Percentiles rank a stretch among this genome's conserved stretches.
These are phyloP conservation scores for Trachythela sp. DNA, from an alignment of 64 coral and sea anemone species.

Conservation along the genomic window DNA sequence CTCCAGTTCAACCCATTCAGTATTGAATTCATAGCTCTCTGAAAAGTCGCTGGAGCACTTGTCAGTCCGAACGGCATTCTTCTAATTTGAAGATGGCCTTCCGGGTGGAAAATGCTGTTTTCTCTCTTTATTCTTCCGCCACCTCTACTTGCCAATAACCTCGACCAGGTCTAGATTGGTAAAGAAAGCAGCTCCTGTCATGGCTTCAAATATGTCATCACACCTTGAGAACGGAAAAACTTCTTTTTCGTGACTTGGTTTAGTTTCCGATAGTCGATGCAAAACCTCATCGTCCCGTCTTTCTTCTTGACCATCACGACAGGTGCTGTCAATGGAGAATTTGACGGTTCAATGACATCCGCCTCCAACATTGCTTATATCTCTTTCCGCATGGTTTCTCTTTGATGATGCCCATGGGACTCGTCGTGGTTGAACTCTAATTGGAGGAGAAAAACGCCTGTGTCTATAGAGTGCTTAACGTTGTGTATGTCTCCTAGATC, in stretches of 20 bases:
- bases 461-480: constrained; percentile 27
- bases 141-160: constrained; percentile 23
- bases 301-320: constrained; percentile 30
- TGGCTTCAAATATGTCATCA: constrained; percentile 26
- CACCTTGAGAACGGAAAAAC: neutral
- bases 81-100: constrained; percentile 24
- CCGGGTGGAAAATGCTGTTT: constrained; percentile 25
- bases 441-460: neutral
- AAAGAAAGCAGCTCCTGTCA: constrained; percentile 27
- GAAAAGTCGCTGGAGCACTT: neutral
- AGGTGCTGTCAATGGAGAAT: constrained; percentile 18
- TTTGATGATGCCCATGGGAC: constrained; percentile 20
- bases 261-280: neutral
- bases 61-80: constrained; percentile 20
- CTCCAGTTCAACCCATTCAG: constrained; percentile 9
- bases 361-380: neutral
- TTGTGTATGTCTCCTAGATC: neutral
- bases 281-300: constrained; percentile 23
- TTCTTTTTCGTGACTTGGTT: constrained; percentile 18
- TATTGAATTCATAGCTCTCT: constrained; percentile 4
- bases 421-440: constrained; percentile 8
- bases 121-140: neutral
- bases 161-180: neutral
- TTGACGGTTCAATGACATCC: constrained; percentile 14
- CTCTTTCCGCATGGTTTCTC: neutral